Base-by-base conservation (phyloP, 2,888 invertebrate genomes). In the Diachrysia chrysitis region DNA sequence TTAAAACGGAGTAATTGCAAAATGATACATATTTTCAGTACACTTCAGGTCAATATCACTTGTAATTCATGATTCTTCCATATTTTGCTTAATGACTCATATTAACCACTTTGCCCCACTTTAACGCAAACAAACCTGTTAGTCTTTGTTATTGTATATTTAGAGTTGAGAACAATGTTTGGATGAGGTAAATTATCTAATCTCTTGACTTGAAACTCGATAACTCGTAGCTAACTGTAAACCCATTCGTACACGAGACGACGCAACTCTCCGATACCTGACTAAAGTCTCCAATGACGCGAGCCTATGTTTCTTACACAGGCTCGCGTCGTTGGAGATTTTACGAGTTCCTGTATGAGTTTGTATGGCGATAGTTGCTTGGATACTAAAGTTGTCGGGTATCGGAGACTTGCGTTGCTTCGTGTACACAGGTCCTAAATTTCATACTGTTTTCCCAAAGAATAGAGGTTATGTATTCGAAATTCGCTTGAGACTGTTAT, bases 81-180 rank as follows among this genome's bases (percentile, higher is more conserved):
- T 51, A 51, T 51, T 51, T 51, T 51, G 17, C 21, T 21, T 7
- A 46, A 19, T 51, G 48, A 51, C 19, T 51, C 48, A 51, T 7
- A 7, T 32, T 32, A 7, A 42, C 42, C 42, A 42, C 42, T 37
- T 37, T n/a, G 42, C n/a, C 42, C 42, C 42, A 21, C 21, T 12
- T 48, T 17, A 21, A 12, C 19, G 12, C 10, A 19, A 21, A 12
- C 48, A 51, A 21, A 51, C 12, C 6, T 19, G 19, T 48, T 19
- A 19, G 17, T 16, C 37, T 37, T 42, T 21, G 19, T 21, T 10
- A 19, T 51, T 21, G 10, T 51, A 10, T 51, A 21, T 51, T 21
- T 51, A 51, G 48, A 21, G 21, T 51, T 51, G 21, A 21, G 21
- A 51, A 51, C 48, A 51, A 51, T 51, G 48, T 21, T 21, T 19